phyloP scores from a whole-genome alignment of 2,888 invertebrate species.

The Zelleria hepariella region DNA sequence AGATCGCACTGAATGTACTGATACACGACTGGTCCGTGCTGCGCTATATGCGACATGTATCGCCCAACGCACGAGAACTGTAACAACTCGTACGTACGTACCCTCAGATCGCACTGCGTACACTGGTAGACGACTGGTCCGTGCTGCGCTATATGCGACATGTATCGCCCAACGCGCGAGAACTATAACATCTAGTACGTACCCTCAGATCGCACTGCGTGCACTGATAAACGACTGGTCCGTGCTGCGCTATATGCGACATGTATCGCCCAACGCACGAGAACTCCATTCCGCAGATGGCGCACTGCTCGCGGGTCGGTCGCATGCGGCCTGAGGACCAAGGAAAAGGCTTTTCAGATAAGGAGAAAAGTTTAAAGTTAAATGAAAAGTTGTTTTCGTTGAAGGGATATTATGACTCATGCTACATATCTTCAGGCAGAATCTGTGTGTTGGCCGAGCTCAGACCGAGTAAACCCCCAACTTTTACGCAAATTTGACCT shows the following conservation, averaged over 20 bases:
- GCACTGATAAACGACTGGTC: slow-evolving; percentile 74
- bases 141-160: slow-evolving; percentile 74
- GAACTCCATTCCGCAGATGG: slow-evolving; percentile 61
- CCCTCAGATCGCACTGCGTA: slow-evolving; percentile 45
- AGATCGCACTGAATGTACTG: slow-evolving; percentile 69
- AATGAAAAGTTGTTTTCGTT: neutral
- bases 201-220: slow-evolving; percentile 46
- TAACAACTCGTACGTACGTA: neutral
- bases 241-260: slow-evolving; percentile 74
- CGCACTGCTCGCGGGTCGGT: slow-evolving; percentile 47
- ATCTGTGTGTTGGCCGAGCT: too few relatives aligned
- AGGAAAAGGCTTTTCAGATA: too few relatives aligned
- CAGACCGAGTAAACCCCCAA: too few relatives aligned
- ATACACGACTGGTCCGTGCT: slow-evolving; percentile 74
- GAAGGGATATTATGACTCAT: too few relatives aligned
- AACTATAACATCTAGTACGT: slow-evolving; percentile 22
- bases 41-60: slow-evolving; percentile 71
- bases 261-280: slow-evolving; percentile 60
- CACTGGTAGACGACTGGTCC: slow-evolving; percentile 75
- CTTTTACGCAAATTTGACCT: too few relatives aligned
- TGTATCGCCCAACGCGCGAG: slow-evolving; percentile 56
- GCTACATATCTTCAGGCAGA: too few relatives aligned
- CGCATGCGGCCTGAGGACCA: slow-evolving; percentile 50
- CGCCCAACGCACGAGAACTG: slow-evolving; percentile 52
- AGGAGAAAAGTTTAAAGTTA: neutral